Evolutionary conservation across 2,113 vertebrate genomes (phyloP), one percentile per base, ranked within the genome.

Genomic region (Strigops habroptila): DNA sequence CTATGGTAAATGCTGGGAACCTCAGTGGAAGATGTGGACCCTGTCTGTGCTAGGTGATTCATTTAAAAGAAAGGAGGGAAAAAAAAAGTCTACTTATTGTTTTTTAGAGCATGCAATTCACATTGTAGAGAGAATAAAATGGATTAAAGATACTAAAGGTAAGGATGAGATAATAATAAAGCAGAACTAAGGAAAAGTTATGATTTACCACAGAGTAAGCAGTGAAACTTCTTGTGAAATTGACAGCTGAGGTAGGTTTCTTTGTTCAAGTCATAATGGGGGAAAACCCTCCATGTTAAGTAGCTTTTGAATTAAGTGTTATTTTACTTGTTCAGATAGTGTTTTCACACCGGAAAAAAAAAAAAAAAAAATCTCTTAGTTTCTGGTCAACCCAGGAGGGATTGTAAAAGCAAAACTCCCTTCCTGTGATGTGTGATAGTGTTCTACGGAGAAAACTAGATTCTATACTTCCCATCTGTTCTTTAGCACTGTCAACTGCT

Each of bases 1-100:
- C 48, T 89, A 43, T 21, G 35, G 73, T 79, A 68, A 67, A 70
- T 91, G 80, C 93, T 95, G 71, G 82, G 82, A 96, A 83, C 64
- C 28, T 65, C 53, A 49, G n/a, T 62, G 69, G 73, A 86, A 76
- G 78, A 44, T 60, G n/a, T 30, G 37, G 48, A 6, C 33, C 30
- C 49, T 30, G 33, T 73, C 93, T 60, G 30, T 83, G 52, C 43
- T 84, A 82, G 64, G 35, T 75, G 69, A 75, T 88, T 88, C 4
- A 71, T 60, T 84, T 65, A 33, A 86, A 82, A 75, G 19, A 39
- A 90, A 23, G 41, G 3, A 13, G 17, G 14, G 18, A 7, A 33
- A 65, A 60, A 53, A 82, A 60, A 18, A 3, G 3, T 18, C 16
- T 46, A 33, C 2, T 70, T 94, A 74, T 41, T 81, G 39, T 15